Evolutionary conservation across 2,888 invertebrate genomes (phyloP).

Genomic region (Rhabditophanes sp.): DNA sequence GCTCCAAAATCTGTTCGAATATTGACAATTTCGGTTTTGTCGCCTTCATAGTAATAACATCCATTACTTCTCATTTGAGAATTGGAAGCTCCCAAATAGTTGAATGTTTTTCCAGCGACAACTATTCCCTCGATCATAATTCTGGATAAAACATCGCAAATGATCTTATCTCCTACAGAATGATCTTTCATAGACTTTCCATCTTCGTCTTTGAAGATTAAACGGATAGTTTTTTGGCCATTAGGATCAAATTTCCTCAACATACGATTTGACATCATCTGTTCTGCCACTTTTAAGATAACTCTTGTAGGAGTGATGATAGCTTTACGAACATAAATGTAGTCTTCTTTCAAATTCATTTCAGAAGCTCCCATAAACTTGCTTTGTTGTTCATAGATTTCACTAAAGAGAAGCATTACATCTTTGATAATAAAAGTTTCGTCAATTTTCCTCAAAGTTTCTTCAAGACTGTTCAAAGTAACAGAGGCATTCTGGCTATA

Average conservation of each 20-base stretch:
- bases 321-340: too few species aligned
- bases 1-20: conserved; percentile 17
- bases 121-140: conserved; percentile 19
- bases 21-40: conserved; percentile 14
- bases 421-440: too few species aligned
- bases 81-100: conserved; percentile 40
- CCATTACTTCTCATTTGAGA: conserved; percentile 42
- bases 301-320: conserved; percentile 38
- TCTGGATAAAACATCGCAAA: conserved; percentile 18
- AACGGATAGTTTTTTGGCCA: conserved; percentile 27
- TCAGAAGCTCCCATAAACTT: too few species aligned
- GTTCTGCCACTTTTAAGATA: conserved; percentile 30
- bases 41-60: conserved; percentile 28
- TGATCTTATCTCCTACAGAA: conserved; percentile 15
- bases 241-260: conserved; percentile 21
- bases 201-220: conserved; percentile 28
- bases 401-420: too few species aligned
- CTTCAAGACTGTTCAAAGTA: too few species aligned
- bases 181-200: conserved; percentile 16
- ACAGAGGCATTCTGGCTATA: too few species aligned
- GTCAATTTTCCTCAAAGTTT: too few species aligned
- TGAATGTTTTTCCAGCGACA: too few species aligned
- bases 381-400: too few species aligned
- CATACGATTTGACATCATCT: conserved; percentile 42
- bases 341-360: too few species aligned